Percentiles rank a stretch among this genome's conserved stretches.
Conservation (phyloP, 2,797 vertebrate species). For the Sebastes cheni region DNA sequence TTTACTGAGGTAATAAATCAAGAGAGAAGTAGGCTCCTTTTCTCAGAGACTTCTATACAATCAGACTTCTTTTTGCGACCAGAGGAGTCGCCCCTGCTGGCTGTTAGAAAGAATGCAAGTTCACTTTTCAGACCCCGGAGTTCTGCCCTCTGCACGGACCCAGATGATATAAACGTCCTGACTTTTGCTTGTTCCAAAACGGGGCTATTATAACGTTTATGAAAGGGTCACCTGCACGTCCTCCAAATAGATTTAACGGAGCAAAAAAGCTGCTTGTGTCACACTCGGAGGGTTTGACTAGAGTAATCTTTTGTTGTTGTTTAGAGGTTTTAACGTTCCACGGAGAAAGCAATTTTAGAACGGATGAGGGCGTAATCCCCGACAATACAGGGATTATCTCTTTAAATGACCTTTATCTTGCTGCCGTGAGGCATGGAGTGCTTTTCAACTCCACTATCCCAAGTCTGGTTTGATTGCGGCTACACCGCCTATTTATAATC, state of each 20-base stretch:
- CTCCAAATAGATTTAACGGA: conserved; percentile 49
- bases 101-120: too few relatives aligned
- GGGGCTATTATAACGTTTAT: conserved; percentile 32
- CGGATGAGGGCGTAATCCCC: conserved; percentile 79
- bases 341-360: conserved; percentile 82
- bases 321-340: conserved; percentile 75
- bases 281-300: conserved; percentile 57
- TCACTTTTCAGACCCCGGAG: too few relatives aligned
- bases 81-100: too few relatives aligned
- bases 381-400: conserved; percentile 81
- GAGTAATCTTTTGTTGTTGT: conserved; percentile 80
- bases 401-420: conserved; percentile 82
- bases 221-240: conserved; percentile 59
- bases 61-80: too few relatives aligned
- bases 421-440: conserved; percentile 68
- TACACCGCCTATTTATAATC: conserved; percentile 65
- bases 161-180: conserved; percentile 10
- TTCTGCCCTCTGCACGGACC: not conserved
- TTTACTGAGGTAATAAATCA: too few relatives aligned
- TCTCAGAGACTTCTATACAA: too few relatives aligned
- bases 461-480: conserved; percentile 68
- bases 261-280: conserved; percentile 49
- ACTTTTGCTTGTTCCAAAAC: conserved; percentile 21
- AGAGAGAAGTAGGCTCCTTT: too few relatives aligned
- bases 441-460: conserved; percentile 67